A percentile compares a stretch with the other conserved stretches of the same genome.
Evolutionary conservation across 2,888 invertebrate genomes (phyloP).

Genomic region (Pristionchus arcanus): DNA sequence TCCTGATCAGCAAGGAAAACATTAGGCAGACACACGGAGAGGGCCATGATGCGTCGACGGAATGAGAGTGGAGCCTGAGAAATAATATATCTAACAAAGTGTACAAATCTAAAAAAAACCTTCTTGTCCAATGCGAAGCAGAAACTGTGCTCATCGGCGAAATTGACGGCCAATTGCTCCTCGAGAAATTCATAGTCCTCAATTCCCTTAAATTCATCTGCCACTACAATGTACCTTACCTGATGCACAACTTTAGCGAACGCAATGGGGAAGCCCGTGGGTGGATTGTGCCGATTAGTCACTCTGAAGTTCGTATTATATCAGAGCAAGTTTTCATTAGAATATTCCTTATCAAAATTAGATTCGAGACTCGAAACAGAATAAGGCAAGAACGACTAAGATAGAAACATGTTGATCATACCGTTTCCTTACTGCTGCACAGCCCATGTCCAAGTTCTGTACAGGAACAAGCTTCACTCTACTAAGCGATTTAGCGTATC

Average conservation of each 20-base stretch:
- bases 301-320: not conserved
- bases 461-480: not conserved
- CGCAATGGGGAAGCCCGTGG: not conserved
- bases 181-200: slow-evolving; percentile 47
- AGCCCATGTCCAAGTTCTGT: slow-evolving; percentile 31
- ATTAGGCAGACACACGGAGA: slow-evolving; percentile 20
- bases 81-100: not conserved
- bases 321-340: no score
- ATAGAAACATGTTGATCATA: not conserved
- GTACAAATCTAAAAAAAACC: not conserved
- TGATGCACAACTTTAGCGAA: slow-evolving; percentile 40
- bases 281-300: not conserved
- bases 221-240: not conserved
- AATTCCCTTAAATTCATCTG: not conserved
- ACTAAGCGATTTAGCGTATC: not conserved
- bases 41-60: slow-evolving; percentile 4
- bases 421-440: slow-evolving; percentile 35
- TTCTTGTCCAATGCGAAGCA: slow-evolving; percentile 48
- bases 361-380: no score
- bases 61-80: slow-evolving; percentile 19
- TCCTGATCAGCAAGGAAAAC: not conserved
- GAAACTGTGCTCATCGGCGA: not conserved
- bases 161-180: slow-evolving; percentile 16
- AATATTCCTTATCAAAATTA: no score
- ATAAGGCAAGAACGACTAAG: no score